Evolutionary conservation across 1,140 invertebrate genomes (phyloP).

Genomic region (Drosophila jambulina): DNA sequence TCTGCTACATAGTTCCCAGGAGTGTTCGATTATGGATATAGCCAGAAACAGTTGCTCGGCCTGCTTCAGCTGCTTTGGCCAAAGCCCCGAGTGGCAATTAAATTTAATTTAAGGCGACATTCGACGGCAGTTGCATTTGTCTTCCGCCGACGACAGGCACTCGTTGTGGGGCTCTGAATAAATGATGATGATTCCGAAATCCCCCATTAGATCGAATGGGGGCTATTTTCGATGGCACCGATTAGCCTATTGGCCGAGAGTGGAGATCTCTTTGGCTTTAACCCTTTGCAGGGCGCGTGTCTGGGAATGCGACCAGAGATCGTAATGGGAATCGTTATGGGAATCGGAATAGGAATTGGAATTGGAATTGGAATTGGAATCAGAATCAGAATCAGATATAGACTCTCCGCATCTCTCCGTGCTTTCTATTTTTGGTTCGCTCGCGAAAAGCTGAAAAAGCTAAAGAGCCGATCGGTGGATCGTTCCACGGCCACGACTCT

Average conservation of each 20-base stretch:
- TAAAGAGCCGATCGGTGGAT: constrained; percentile 40
- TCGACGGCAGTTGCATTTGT: constrained; percentile 38
- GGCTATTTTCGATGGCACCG: constrained; percentile 50
- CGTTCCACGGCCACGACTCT: constrained; percentile 18
- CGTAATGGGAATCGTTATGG: constrained; percentile 15
- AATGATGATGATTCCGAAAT: constrained; percentile 27
- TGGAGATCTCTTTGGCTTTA: constrained; percentile 53
- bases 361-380: constrained; percentile 4
- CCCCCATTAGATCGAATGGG: constrained; percentile 17
- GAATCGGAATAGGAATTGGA: constrained; percentile 7
- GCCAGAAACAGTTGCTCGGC: constrained; percentile 40
- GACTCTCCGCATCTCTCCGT: constrained; percentile 37
- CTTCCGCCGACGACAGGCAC: constrained; percentile 11
- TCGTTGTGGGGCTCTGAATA: constrained; percentile 1
- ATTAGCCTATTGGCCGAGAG: constrained; percentile 61
- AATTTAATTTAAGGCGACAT: constrained; percentile 62
- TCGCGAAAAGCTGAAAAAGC: constrained; percentile 69
- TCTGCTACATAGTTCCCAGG: not conserved
- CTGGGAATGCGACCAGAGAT: constrained; percentile 18
- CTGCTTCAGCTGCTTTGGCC: constrained; percentile 51
- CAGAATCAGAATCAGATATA: constrained; percentile 6
- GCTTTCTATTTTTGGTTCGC: constrained; percentile 70
- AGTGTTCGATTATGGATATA: not conserved
- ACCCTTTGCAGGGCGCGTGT: constrained; percentile 50
- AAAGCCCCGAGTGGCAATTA: constrained; percentile 48